These are phyloP conservation scores for Otus sunia DNA, from an alignment of 2,113 vertebrate genomes.

Conservation along the genomic window DNA sequence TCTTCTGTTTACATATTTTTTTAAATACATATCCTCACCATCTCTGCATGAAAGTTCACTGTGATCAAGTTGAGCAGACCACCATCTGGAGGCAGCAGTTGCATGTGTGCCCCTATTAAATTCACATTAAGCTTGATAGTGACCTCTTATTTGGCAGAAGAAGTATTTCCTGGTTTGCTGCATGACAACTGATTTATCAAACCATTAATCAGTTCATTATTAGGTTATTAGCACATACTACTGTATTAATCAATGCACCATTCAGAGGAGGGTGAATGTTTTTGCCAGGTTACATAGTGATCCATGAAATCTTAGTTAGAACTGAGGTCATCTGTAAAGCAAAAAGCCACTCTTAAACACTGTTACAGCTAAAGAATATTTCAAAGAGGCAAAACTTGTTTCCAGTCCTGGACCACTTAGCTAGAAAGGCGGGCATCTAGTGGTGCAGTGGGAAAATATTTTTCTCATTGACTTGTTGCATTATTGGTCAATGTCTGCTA, in stretches of 20 bases:
- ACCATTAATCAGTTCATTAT: background rate
- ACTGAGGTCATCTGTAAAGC: background rate
- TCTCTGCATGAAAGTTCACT: background rate
- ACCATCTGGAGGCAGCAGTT: background rate
- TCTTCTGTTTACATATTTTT: background rate
- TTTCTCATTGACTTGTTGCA: background rate
- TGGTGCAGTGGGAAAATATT: background rate
- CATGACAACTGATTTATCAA: background rate
- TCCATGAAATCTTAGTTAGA: background rate
- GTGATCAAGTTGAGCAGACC: too few relatives aligned
- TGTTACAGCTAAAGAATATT: background rate
- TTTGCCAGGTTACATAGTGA: background rate
- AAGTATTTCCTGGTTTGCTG: background rate
- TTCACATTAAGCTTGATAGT: background rate
- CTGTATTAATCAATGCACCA: background rate
- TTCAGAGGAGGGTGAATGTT: background rate
- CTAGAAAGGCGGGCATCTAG: background rate
- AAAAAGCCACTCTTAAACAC: background rate
- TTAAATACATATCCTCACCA: background rate
- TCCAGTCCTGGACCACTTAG: too few relatives aligned
- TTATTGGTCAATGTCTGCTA: fast-evolving
- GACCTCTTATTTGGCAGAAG: background rate
- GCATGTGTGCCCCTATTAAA: background rate
- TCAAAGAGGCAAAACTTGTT: background rate
- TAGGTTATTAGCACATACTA: background rate